Base-by-base conservation (phyloP, 2,797 vertebrate genomes). In the Triplophysa bombifrons region DNA sequence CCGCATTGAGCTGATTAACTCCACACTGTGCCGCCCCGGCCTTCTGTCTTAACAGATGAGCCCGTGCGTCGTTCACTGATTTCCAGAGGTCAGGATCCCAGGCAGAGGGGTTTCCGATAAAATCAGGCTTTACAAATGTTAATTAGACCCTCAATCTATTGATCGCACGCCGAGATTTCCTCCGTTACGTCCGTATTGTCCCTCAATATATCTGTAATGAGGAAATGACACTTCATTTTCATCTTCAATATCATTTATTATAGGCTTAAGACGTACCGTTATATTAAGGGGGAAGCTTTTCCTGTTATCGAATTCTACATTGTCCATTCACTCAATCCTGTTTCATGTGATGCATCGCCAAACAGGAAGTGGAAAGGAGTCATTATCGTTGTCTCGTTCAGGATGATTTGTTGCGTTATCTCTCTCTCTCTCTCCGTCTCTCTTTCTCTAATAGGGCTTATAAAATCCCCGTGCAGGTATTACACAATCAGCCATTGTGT, bases 111-210 rank as follows among this genome's bases (percentile, higher is more conserved):
- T 85, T 89, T 89, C 88, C 84, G 83, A 89, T 86, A 86, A 91
- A 90, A 91, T 91, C 88, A 88, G 83, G 85, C 83, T 84, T 38
- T 81, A 88, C 81, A 90, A 92, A 91, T 89, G 88, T 85, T 87
- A 91, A 88, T 81, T 74, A 84, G 86, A 90, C 89, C 88, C 88
- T 63, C 13, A 4, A 51, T 66, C 53, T 64, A 80, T 82, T 69
- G 86, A 91, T 88, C 64, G 41, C 27, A n/a, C 72, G 22, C 16
- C 78, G 66, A 83, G 20, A 73, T 86, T 86, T 83, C 77, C 67
- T 64, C 27, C 60, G 38, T 20, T 51, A 74, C 60, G 48, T 74
- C 50, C 16, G n/a, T 9, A 27, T 30, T 50, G 65, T 71, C 50
- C 74, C 72, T 19, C 75, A 48, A 25, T n/a, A 22, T 34, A 41